phyloP scores from a whole-genome alignment of 2,888 invertebrate species.

The Portevinia maculata region DNA sequence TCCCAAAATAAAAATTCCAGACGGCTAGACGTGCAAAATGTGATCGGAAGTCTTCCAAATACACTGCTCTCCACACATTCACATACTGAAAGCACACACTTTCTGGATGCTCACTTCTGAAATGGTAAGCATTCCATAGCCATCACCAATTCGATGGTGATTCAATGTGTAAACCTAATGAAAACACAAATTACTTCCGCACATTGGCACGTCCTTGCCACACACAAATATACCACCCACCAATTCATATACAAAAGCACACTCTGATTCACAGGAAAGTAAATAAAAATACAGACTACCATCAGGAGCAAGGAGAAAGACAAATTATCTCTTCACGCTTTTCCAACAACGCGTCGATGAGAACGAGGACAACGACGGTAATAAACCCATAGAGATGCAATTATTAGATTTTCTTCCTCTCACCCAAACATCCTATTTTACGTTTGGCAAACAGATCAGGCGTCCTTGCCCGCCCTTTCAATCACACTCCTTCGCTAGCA shows the following conservation, averaged over 20 bases:
- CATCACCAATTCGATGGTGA: constrained; percentile 64
- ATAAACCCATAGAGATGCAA: constrained; percentile 77
- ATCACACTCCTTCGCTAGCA: constrained; percentile 38
- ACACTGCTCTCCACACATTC: constrained; percentile 77
- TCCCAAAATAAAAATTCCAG: constrained; percentile 75
- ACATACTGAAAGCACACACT: constrained; percentile 24
- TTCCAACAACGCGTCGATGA: constrained; percentile 41
- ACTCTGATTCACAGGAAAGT: constrained; percentile 57
- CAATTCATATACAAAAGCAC: constrained; percentile 35
- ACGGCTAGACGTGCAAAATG: constrained; percentile 80
- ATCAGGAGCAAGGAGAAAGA: constrained; percentile 40
- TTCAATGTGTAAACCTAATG: constrained; percentile 78
- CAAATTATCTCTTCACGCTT: constrained; percentile 69
- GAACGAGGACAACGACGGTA: constrained; percentile 65
- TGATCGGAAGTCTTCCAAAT: constrained; percentile 82
- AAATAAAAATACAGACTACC: constrained; percentile 61
- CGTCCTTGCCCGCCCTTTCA: constrained; percentile 39
- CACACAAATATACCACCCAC: constrained; percentile 42
- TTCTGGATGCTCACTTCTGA: constrained; percentile 42
- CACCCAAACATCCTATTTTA: constrained; percentile 42
- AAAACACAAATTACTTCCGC: constrained; percentile 81
- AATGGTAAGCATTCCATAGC: constrained; percentile 43
- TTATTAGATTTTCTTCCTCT: constrained; percentile 77
- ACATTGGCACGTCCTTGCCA: constrained; percentile 79
- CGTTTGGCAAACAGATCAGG: constrained; percentile 11